Conservation (phyloP, 2,113 vertebrate species). For the Acrocephalus kingi region DNA sequence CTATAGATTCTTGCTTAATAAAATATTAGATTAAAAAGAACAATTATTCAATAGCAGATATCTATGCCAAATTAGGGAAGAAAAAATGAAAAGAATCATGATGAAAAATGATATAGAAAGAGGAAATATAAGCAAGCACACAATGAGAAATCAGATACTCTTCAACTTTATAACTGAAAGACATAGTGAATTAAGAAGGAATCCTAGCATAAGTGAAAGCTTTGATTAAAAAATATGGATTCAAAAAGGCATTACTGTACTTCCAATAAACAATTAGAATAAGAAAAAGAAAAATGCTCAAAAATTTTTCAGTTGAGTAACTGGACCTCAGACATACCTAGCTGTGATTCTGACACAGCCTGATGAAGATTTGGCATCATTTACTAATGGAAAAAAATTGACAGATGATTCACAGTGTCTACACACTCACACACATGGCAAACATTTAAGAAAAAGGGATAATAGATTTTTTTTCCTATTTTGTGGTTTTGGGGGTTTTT, state of each 20-base stretch:
- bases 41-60: neutral
- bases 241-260: neutral
- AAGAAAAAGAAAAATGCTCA: neutral
- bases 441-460: neutral
- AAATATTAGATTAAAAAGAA: neutral
- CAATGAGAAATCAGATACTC: neutral
- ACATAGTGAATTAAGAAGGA: neutral
- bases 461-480: neutral
- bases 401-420: neutral
- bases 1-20: neutral
- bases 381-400: neutral
- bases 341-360: neutral
- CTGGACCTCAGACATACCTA: neutral
- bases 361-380: neutral
- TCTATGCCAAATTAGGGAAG: neutral
- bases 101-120: neutral
- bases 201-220: neutral
- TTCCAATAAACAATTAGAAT: neutral
- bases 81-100: neutral
- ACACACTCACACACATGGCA: neutral
- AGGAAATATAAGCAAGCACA: neutral
- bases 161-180: neutral
- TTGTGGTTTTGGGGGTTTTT: neutral
- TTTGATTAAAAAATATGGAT: neutral
- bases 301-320: neutral